Evolutionary conservation across 2,797 vertebrate species (phyloP).

Genomic region (Xiphorhynchus erythropygius): DNA sequence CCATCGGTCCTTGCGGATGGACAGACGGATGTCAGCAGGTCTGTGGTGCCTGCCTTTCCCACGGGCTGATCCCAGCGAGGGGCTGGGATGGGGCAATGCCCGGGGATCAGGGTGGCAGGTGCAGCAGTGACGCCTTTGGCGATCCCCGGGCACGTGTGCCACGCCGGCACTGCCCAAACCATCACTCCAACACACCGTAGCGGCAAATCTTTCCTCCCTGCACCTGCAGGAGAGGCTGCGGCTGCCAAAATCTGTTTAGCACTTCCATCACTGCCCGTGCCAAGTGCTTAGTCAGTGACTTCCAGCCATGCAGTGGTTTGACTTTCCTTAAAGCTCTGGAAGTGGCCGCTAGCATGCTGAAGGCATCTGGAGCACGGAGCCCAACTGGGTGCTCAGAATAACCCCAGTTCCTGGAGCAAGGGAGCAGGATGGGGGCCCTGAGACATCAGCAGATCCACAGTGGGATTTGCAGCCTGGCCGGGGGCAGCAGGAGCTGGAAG

Average conservation of each 20-base stretch:
- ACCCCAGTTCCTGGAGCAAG: not conserved
- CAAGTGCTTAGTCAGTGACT: conserved; percentile 66
- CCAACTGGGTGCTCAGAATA: not conserved
- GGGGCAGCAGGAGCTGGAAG: not conserved
- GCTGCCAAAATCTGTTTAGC: conserved; percentile 62
- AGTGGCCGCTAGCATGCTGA: not conserved
- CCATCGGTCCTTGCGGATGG: not conserved
- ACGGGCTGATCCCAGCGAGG: not conserved
- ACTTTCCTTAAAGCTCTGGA: conserved; percentile 49
- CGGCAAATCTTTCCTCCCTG: not conserved
- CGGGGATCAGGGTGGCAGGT: fast-evolving
- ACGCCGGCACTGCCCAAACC: not conserved
- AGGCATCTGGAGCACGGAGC: not conserved
- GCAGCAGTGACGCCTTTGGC: fast-evolving
- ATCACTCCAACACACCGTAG: not conserved
- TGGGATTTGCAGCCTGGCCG: not conserved
- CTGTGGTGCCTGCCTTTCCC: not conserved
- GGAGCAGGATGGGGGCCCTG: not conserved
- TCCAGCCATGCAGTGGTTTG: conserved; percentile 46
- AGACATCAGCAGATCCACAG: fast-evolving
- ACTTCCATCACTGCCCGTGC: conserved; percentile 29
- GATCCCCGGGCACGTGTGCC: not conserved
- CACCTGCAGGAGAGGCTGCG: conserved; percentile 60
- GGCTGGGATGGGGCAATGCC: not conserved
- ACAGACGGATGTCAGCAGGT: not conserved